These are phyloP conservation scores for Netta rufina DNA, from an alignment of 2,797 vertebrate species.

Conservation along the genomic window DNA sequence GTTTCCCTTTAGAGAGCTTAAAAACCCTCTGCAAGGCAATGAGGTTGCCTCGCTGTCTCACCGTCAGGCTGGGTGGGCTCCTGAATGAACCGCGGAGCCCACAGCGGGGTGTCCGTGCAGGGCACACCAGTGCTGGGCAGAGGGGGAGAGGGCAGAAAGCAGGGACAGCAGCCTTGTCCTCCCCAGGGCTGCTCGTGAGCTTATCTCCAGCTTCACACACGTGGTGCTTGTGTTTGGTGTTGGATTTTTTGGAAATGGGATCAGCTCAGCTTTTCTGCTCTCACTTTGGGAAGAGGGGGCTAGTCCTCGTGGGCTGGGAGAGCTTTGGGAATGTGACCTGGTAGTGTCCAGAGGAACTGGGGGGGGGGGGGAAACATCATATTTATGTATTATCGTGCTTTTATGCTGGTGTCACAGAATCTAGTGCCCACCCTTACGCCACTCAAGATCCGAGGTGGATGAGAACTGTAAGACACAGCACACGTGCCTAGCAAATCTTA, in stretches of 20 bases:
- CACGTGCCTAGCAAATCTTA: neutral
- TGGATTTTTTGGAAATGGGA: neutral
- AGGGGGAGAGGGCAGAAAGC: neutral
- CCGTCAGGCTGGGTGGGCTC: neutral
- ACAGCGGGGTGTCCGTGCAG: neutral
- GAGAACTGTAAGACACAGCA: neutral
- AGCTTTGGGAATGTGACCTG: neutral
- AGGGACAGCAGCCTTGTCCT: neutral
- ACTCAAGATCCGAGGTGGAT: neutral
- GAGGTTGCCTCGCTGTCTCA: neutral
- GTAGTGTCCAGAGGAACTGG: fast-evolving
- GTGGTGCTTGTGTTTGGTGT: too few species aligned
- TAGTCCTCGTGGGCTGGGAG: fast-evolving
- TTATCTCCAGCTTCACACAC: neutral
- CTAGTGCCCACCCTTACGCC: neutral
- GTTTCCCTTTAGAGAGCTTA: neutral
- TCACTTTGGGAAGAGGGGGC: neutral
- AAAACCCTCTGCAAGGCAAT: neutral
- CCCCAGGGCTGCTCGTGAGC: fast-evolving
- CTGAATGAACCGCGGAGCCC: neutral
- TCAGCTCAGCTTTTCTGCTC: neutral
- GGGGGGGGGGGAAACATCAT: too few species aligned
- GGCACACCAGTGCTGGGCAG: fast-evolving
- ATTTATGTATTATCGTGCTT: fast-evolving
- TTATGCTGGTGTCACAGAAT: neutral